These are phyloP conservation scores for Polypedilum pembai DNA, from an alignment of 1,140 invertebrate species.

Conservation along the genomic window DNA sequence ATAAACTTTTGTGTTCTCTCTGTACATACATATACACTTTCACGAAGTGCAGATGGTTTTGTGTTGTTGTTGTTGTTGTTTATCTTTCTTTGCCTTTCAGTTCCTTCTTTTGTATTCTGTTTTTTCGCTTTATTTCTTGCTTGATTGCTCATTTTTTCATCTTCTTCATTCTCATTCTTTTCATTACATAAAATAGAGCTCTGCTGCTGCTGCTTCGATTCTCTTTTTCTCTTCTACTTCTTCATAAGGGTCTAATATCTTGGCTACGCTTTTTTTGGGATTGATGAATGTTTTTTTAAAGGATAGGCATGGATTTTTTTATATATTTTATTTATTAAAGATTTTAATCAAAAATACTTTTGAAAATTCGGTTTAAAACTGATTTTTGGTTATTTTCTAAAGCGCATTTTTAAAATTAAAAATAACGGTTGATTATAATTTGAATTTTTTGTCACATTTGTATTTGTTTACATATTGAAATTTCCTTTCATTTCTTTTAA, in stretches of 20 bases:
- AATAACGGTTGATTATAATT: too few species aligned
- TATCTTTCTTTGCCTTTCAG: slow-evolving; percentile 11
- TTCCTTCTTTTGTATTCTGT: slow-evolving; percentile 17
- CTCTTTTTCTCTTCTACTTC: not conserved
- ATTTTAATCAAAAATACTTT: too few species aligned
- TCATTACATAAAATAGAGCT: not conserved
- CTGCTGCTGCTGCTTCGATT: not conserved
- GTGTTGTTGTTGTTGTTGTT: not conserved
- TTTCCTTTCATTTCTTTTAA: too few species aligned
- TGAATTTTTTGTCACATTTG: too few species aligned
- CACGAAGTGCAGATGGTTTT: slow-evolving; percentile 21
- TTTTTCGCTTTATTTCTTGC: slow-evolving; percentile 13
- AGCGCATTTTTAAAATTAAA: too few species aligned
- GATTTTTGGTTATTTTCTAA: too few species aligned
- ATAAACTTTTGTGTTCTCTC: not conserved
- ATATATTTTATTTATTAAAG: too few species aligned
- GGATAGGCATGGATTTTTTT: too few species aligned
- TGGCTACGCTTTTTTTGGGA: not conserved
- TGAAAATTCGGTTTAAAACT: too few species aligned
- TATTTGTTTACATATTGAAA: too few species aligned
- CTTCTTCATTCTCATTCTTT: slow-evolving; percentile 1
- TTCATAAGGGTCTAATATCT: not conserved
- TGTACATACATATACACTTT: not conserved
- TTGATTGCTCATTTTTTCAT: slow-evolving; percentile 24
- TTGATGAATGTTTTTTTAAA: not conserved